phyloP scores from a whole-genome alignment of 2,797 vertebrate genomes.

The Anolis apletophallus region DNA sequence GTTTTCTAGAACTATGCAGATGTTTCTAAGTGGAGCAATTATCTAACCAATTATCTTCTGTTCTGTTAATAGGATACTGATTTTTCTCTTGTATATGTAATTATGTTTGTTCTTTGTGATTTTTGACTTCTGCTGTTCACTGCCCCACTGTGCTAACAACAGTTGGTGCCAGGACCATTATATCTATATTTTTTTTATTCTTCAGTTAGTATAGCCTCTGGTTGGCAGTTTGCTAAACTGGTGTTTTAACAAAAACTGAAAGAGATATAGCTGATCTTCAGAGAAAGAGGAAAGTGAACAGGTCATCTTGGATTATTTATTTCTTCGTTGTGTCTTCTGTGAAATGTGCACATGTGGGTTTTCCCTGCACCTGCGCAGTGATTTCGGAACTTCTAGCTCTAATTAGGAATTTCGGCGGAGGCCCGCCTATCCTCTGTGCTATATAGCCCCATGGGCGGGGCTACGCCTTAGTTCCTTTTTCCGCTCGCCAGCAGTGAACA shows the following conservation, averaged over 20 bases:
- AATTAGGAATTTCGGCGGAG: too few species aligned
- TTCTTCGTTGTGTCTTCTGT: too few species aligned
- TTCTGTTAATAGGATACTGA: slow-evolving; percentile 22
- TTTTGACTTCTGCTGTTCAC: slow-evolving; percentile 24
- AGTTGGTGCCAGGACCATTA: neutral
- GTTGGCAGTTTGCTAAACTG: neutral
- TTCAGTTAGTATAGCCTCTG: neutral
- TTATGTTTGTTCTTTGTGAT: neutral
- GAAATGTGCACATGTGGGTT: too few species aligned
- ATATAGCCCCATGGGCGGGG: too few species aligned
- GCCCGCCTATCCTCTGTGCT: too few species aligned
- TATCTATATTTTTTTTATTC: neutral
- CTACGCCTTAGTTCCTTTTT: too few species aligned
- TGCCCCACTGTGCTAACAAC: neutral
- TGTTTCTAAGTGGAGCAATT: slow-evolving; percentile 14
- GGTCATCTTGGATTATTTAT: neutral
- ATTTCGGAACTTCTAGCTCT: too few species aligned
- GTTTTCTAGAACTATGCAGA: neutral
- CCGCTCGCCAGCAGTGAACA: too few species aligned
- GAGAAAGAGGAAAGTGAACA: neutral
- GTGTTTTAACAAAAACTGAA: neutral
- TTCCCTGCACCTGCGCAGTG: too few species aligned
- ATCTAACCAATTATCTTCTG: neutral
- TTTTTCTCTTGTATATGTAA: slow-evolving; percentile 19
- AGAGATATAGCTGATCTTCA: neutral